Evolutionary conservation across 2,888 invertebrate genomes (phyloP).

Genomic region (Tetrapedia diversipes): DNA sequence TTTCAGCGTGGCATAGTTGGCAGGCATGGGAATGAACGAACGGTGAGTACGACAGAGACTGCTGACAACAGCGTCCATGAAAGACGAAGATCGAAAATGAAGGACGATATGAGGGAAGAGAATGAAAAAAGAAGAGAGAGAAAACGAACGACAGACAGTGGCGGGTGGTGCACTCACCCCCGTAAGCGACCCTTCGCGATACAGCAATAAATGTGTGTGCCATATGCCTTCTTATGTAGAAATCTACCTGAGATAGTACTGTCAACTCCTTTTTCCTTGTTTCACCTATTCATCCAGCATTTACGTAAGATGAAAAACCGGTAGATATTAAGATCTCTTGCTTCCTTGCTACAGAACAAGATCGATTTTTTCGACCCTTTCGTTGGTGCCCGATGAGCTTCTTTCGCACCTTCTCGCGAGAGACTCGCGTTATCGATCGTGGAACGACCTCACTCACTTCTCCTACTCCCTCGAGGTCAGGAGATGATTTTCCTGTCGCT

Average conservation of each 20-base stretch:
- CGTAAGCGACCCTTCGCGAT: constrained; percentile 61
- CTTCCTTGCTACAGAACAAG: constrained; percentile 55
- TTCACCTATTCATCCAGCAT: constrained; percentile 25
- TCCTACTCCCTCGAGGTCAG: constrained; percentile 71
- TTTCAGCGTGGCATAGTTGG: constrained; percentile 58
- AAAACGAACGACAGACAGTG: constrained; percentile 54
- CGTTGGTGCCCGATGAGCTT: constrained; percentile 52
- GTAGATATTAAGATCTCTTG: constrained; percentile 32
- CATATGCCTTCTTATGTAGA: constrained; percentile 52
- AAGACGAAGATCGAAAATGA: constrained; percentile 45
- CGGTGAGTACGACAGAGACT: constrained; percentile 34
- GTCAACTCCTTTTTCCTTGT: constrained; percentile 20
- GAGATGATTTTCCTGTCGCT: constrained; percentile 61
- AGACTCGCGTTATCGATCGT: constrained; percentile 70
- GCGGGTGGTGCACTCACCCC: constrained; percentile 67
- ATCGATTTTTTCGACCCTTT: constrained; percentile 61
- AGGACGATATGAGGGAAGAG: constrained; percentile 46
- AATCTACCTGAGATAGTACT: constrained; percentile 55
- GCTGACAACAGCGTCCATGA: constrained; percentile 35
- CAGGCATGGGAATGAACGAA: constrained; percentile 63
- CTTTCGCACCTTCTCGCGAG: constrained; percentile 67
- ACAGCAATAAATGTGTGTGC: constrained; percentile 57
- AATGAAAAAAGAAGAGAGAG: constrained; percentile 43
- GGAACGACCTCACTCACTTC: constrained; percentile 72
- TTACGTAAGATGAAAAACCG: constrained; percentile 27